Percentiles rank a stretch among this genome's conserved stretches.
Evolutionary conservation across 1,140 invertebrate species (phyloP).

Genomic region (Protaetia brevitarsis): DNA sequence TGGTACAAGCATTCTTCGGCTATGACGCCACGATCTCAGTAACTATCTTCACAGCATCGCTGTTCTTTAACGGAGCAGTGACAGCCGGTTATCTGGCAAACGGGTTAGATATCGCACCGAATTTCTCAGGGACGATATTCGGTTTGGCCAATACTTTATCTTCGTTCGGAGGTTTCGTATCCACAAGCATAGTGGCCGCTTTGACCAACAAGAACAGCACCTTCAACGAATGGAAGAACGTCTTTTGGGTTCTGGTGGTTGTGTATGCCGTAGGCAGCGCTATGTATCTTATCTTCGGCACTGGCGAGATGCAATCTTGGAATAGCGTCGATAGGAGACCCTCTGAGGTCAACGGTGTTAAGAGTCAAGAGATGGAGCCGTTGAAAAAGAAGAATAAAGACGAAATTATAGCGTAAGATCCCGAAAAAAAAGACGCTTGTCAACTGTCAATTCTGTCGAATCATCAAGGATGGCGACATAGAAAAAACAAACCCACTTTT

Average conservation of each 20-base stretch:
- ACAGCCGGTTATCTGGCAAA: conserved; percentile 87
- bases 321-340: conserved; percentile 49
- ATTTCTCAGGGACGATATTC: conserved; percentile 87
- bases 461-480: background rate
- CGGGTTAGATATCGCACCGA: conserved; percentile 84
- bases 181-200: conserved; percentile 78
- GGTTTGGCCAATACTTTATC: conserved; percentile 88
- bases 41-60: conserved; percentile 68
- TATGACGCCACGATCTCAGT: conserved; percentile 66
- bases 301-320: conserved; percentile 70
- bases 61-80: conserved; percentile 81
- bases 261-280: conserved; percentile 70
- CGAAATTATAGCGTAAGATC: background rate
- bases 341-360: conserved; percentile 28
- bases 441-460: background rate
- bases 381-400: conserved; percentile 38
- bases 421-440: background rate
- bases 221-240: conserved; percentile 74
- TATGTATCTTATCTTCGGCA: conserved; percentile 66
- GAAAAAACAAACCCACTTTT: too few relatives aligned
- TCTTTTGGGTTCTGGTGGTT: conserved; percentile 77
- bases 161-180: conserved; percentile 83
- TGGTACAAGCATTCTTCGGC: conserved; percentile 67
- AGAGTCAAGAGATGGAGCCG: conserved; percentile 49
- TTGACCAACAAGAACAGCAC: conserved; percentile 74